Base-by-base conservation (phyloP, 2,888 invertebrate genomes). In the Criorhina ranunculi region DNA sequence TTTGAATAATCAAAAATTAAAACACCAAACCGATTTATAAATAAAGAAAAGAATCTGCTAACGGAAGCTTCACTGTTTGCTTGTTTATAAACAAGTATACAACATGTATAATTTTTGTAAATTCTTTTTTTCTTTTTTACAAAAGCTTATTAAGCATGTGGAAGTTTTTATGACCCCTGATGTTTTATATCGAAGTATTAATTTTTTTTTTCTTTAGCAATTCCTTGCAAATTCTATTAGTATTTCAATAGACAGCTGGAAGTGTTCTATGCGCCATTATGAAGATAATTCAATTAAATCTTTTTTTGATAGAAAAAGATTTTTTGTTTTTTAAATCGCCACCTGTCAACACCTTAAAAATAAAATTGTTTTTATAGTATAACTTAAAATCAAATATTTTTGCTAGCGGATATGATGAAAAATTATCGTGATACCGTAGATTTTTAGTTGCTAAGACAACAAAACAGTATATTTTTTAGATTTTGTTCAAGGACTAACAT, bases 101-200 rank as follows among this genome's bases (percentile, higher is more conserved):
- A 51, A 19, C 11, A 9, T n/a, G 24, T 51, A 51, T n/a, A 8
- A 24, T 51, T 15, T 46, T 51, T 51, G 29, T 7, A 9, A 24
- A 12, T 31, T 6, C 15, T 42, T 55, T 7, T 15, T 42, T 55
- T 15, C 29, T 31, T 46, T 44, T 7, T 15, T 29, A 35, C 35
- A 19, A 62, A 75, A 46, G 55, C 42, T 75, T 64, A 62, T 64
- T 64, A 55, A 73, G 46, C 75, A 75, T 46, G 37, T 44, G 55
- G 62, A 75, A 55, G 46, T 64, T 17, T 75, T 75, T 64, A 75
- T 64, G 46, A 42, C 29, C 35, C 53, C 33, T 8, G 37, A 29
- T 75, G 62, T 19, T 46, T 8, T 12, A 64, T 55, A n/a, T 62
- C 55, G n/a, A 11, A 40, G 15, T 24, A n/a, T 19, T 17, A 15